phyloP scores from a whole-genome alignment of 2,888 invertebrate genomes.

The Thelaira solivaga region DNA sequence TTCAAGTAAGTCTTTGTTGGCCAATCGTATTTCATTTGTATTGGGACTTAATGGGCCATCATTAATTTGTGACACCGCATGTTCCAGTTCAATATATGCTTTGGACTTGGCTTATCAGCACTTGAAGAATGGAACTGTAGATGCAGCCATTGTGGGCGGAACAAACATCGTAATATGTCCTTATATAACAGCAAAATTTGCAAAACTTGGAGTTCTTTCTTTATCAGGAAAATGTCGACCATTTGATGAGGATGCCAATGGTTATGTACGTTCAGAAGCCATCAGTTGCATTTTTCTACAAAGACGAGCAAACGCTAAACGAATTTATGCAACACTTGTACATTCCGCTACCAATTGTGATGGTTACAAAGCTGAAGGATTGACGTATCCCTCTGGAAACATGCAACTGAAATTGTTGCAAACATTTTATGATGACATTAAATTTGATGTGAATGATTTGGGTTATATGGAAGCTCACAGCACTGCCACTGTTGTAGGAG shows the following conservation, averaged over 20 bases:
- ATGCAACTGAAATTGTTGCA: slow-evolving; percentile 81
- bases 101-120: slow-evolving; percentile 88
- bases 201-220: slow-evolving; percentile 87
- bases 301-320: slow-evolving; percentile 82
- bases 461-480: slow-evolving; percentile 92
- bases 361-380: slow-evolving; percentile 84
- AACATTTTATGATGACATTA: slow-evolving; percentile 83
- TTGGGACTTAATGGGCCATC: slow-evolving; percentile 93
- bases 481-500: slow-evolving; percentile 90
- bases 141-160: slow-evolving; percentile 93
- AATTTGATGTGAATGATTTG: slow-evolving; percentile 83
- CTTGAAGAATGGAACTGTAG: slow-evolving; percentile 88
- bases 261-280: slow-evolving; percentile 90
- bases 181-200: slow-evolving; percentile 91
- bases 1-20: slow-evolving; percentile 92
- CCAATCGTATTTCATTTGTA: slow-evolving; percentile 93
- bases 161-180: slow-evolving; percentile 91
- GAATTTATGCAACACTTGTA: slow-evolving; percentile 83
- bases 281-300: slow-evolving; percentile 85
- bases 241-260: slow-evolving; percentile 90
- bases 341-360: slow-evolving; percentile 90
- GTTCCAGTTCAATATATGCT: slow-evolving; percentile 94
- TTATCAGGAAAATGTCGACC: slow-evolving; percentile 91
- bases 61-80: slow-evolving; percentile 93
- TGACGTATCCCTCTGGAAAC: slow-evolving; percentile 82